Base-by-base conservation (phyloP, 2,113 vertebrate genomes). In the Xenopus laevis region DNA sequence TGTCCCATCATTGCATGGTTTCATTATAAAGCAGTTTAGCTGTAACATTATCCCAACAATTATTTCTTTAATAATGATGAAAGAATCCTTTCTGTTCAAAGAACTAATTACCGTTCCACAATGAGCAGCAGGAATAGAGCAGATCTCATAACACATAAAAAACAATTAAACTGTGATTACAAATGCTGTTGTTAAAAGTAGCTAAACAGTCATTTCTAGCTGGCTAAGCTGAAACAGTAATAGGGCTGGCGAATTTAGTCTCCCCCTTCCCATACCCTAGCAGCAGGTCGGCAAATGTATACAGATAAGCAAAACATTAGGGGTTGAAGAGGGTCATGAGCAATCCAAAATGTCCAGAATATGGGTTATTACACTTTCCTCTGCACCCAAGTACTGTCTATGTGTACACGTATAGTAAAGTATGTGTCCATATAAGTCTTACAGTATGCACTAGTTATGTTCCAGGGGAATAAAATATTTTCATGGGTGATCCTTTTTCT, bases 151-250 rank as follows among this genome's bases (percentile, higher is more conserved):
- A 68, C 69, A 76, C 73, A 76, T 76, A 76, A 76, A 55, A 76
- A 76, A 76, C 73, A 76, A 76, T 76, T 45, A 76, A 76, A 76
- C 73, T 76, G 73, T 68, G 69, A 76, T 76, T 76, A 76, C 73
- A 76, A 76, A 76, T 76, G 68, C 58, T 69, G 73, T 68, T 68
- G 72, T 76, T 69, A 76, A 69, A 76, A 76, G 68, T 76, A 69
- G 73, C 61, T 69, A 69, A 76, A 76, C 57, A 63, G 69, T 53
- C 18, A 69, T 63, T 74, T 76, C 58, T 60, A 53, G 73, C 73
- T 76, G 30, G 45, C n/a, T n/a, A 68, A 23, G 73, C 58, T 52
- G 46, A 61, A 76, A 52, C 62, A 66, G 69, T 69, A 76, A 76
- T 69, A 44, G 45, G 66, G 27, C 44, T 30, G 33, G 44, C 50